phyloP scores from a whole-genome alignment of 2,888 invertebrate genomes.

The Sthenelais limicola region DNA sequence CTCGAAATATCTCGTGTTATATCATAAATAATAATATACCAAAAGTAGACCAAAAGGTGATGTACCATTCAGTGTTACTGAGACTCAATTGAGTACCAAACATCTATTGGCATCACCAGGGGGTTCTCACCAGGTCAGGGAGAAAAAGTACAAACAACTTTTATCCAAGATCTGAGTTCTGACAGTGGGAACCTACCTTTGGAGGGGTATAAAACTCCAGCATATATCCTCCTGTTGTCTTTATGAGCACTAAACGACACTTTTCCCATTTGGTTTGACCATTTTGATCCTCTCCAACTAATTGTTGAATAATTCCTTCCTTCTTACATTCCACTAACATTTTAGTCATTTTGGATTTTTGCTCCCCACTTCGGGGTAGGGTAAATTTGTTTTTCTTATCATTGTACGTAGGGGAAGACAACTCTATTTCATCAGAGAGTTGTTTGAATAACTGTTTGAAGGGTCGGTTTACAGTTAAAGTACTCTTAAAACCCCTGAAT shows the following conservation, averaged over 20 bases:
- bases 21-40: too few species aligned
- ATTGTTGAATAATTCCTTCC: slow-evolving; percentile 93
- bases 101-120: too few species aligned
- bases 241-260: slow-evolving; percentile 90
- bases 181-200: slow-evolving; percentile 77
- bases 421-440: slow-evolving; percentile 88
- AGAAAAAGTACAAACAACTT: too few species aligned
- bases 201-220: slow-evolving; percentile 96
- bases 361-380: background rate
- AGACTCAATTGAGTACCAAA: too few species aligned
- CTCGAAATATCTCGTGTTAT: too few species aligned
- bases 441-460: slow-evolving; percentile 83
- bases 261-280: slow-evolving; percentile 94
- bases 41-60: too few species aligned
- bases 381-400: slow-evolving; percentile 26
- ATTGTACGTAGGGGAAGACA: slow-evolving; percentile 63
- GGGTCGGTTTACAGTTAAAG: slow-evolving; percentile 78
- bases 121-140: too few species aligned
- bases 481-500: slow-evolving; percentile 81
- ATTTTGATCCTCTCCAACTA: slow-evolving; percentile 86
- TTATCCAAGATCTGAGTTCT: too few species aligned
- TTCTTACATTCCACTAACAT: slow-evolving; percentile 76
- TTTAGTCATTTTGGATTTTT: slow-evolving; percentile 48
- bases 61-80: too few species aligned
- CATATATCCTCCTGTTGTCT: slow-evolving; percentile 94